Evolutionary conservation across 2,113 vertebrate genomes (phyloP), one percentile per base, ranked within the genome.

Genomic region (Mugil cephalus): DNA sequence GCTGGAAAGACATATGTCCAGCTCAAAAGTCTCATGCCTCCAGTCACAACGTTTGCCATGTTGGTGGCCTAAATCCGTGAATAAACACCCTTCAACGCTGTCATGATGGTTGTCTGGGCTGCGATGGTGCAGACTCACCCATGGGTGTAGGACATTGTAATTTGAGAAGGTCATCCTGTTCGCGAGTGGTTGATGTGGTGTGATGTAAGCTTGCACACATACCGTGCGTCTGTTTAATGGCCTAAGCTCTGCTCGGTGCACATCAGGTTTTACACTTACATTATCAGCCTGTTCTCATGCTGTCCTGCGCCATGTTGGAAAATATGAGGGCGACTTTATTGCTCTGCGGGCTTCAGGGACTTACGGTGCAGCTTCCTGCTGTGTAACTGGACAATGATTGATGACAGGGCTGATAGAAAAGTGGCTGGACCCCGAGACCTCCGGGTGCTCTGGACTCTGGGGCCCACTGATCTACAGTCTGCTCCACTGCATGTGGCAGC

Each of bases 381-480:
- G 74, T 60, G 74, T 64, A 71, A 86, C 66, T 67, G 68, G 77
- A 68, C 83, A 66, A 64, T 79, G 88, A 87, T 79, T 80, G 86
- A 91, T 86, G 81, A 36, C 15, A 3, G 18, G 50, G 63, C 48
- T 82, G 77, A 86, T 36, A 67, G 83, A 74, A 78, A 51, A 68
- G 77, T 61, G 50, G 66, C 77, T 46, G 69, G 69, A 67, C 47
- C 54, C 40, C 8, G 1, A 51, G 68, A 82, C 69, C 70, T 77
- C 79, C 71, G 59, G 64, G 61, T 71, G 45, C 77, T 85, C 43
- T 10, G 15, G 59, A 53, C 69, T 56, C 69, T 54, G 12, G 39
- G 61, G 54, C 76, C 46, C 1, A 58, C 54, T 83, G 69, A 84
- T 79, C 53, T 83, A 76, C 52, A 61, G 56, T 68, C 43, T 50